phyloP scores from a whole-genome alignment of 2,797 vertebrate species.

The Tadarida brasiliensis region DNA sequence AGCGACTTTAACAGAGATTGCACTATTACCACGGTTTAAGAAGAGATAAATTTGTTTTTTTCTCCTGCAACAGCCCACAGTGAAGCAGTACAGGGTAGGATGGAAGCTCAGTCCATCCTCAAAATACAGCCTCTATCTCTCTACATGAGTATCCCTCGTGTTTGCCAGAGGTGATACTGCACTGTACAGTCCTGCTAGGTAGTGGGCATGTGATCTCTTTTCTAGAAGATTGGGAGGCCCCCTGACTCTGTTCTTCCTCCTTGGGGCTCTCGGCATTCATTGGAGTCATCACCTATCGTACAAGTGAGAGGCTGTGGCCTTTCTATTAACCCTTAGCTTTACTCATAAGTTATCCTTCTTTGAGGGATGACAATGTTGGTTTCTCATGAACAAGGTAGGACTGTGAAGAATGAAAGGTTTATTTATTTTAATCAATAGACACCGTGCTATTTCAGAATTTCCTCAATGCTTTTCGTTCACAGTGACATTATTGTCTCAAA shows the following conservation, averaged over 20 bases:
- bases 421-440: not conserved
- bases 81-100: not conserved
- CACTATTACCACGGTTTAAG: not conserved
- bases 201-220: not conserved
- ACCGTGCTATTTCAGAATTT: not conserved
- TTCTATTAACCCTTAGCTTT: not conserved
- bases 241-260: not conserved
- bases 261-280: not conserved
- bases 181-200: not conserved
- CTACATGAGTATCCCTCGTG: not conserved
- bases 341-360: not conserved
- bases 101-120: not conserved
- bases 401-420: not conserved
- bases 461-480: not conserved
- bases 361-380: not conserved
- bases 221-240: not conserved
- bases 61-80: not conserved
- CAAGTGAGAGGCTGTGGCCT: not conserved
- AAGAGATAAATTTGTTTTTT: not conserved
- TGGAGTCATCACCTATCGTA: not conserved
- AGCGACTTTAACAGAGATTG: not conserved
- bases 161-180: not conserved
- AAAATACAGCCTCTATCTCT: not conserved
- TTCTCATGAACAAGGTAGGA: not conserved
- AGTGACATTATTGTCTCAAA: not conserved